Evolutionary conservation across 2,113 vertebrate species (phyloP).

Genomic region (Nycticebus coucang): DNA sequence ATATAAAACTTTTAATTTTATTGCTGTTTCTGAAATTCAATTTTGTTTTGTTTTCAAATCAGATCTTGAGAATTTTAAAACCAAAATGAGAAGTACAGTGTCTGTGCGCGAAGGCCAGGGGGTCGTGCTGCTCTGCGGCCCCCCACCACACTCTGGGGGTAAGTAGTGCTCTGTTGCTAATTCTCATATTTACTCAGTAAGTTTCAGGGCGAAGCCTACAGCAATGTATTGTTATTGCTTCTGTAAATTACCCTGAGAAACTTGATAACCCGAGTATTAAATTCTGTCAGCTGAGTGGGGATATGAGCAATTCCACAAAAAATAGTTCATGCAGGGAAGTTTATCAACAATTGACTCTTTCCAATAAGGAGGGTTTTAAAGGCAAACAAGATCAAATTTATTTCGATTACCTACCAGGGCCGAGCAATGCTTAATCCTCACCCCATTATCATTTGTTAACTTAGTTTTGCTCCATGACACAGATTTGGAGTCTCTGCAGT

Average conservation of each 20-base stretch:
- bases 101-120: slow-evolving; percentile 96
- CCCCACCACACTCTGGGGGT: slow-evolving; percentile 92
- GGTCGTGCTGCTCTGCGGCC: slow-evolving; percentile 94
- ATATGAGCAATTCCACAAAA: background rate
- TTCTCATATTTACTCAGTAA: slow-evolving; percentile 10
- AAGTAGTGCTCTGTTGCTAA: slow-evolving; percentile 68
- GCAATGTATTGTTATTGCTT: background rate
- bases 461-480: background rate
- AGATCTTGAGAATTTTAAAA: slow-evolving; percentile 93
- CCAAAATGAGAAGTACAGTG: slow-evolving; percentile 90
- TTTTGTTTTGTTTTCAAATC: slow-evolving; percentile 70
- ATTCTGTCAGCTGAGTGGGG: background rate
- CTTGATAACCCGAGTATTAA: background rate
- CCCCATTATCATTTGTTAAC: background rate
- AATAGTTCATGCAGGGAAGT: background rate
- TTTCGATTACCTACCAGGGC: background rate
- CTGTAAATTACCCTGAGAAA: background rate
- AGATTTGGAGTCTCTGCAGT: background rate
- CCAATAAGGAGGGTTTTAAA: background rate
- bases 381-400: background rate
- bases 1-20: background rate
- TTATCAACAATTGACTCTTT: background rate
- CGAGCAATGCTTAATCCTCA: background rate
- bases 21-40: slow-evolving; percentile 25
- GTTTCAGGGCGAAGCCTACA: background rate